Percentiles rank a stretch among this genome's conserved stretches.
Evolutionary conservation across 2,888 invertebrate genomes (phyloP).

Genomic region (Orchesellides sinensis): DNA sequence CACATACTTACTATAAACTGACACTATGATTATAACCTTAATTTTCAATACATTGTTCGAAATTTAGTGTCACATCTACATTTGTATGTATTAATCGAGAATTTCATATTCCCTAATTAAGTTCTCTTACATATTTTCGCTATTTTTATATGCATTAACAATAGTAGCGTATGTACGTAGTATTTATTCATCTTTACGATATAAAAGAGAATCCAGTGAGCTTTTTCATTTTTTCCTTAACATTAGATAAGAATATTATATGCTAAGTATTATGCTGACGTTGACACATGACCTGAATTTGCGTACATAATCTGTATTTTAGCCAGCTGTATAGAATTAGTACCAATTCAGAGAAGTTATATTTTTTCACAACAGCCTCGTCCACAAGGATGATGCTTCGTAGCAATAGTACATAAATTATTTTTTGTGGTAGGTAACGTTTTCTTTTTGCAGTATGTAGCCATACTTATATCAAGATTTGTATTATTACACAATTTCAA

Average conservation of each 20-base stretch:
- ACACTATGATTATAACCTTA: neutral
- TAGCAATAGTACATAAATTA: constrained; percentile 19
- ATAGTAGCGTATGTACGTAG: neutral
- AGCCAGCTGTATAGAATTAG: constrained; percentile 25
- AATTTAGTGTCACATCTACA: neutral
- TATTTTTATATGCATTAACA: neutral
- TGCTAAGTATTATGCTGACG: neutral
- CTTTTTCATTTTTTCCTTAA: constrained; percentile 59
- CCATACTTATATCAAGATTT: neutral
- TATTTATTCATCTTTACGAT: constrained; percentile 37
- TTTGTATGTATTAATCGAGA: neutral
- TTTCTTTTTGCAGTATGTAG: neutral
- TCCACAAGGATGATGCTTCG: constrained; percentile 37
- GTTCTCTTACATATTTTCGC: constrained; percentile 11
- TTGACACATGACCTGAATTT: too few relatives aligned
- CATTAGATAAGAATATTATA: constrained; percentile 41
- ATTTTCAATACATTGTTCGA: neutral
- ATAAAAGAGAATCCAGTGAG: constrained; percentile 65
- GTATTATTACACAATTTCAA: too few relatives aligned
- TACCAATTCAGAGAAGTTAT: constrained; percentile 28
- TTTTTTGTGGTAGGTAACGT: constrained; percentile 37
- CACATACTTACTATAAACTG: neutral
- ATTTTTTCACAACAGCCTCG: constrained; percentile 38
- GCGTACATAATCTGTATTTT: constrained; percentile 45
- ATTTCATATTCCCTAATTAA: neutral